Evolutionary conservation across 2,797 vertebrate species (phyloP), one percentile per base, ranked within the genome.

Genomic region (Sphenodon punctatus): DNA sequence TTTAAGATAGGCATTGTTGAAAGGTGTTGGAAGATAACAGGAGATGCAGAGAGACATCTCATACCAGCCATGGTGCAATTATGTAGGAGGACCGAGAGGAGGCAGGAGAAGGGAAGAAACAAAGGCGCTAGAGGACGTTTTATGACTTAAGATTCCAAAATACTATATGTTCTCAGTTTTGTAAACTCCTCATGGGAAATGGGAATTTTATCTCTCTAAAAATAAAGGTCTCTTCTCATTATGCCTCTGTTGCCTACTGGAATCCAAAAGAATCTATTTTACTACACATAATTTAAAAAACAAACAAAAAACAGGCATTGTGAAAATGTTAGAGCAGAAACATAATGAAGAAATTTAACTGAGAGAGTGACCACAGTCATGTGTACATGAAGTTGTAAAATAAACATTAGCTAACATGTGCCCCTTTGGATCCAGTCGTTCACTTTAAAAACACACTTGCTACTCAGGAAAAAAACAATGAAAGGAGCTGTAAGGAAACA

Each of bases 381-480:
- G 34, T 27, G 55, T 56, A 75, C 67, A 78, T 86, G 58, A 80
- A 73, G 5, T 19, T 67, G 59, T 85, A 77, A 91, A 88, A 88
- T 80, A 93, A 94, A 80, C 79, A 81, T 65, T 84, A 72, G 59
- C 79, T 55, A 70, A 66, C 25, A 53, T 23, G 49, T 61, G 87
- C 36, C 85, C 72, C 53, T 92, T 84, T 55, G 25, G 42, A 51
- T 89, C 73, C 66, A 78, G 16, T 65, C 65, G 34, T 70, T 89
- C 4, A 22, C 74, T 89, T 80, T 6, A 75, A 90, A 90, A 90
- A 39, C 19, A 64, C 45, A 16, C 22, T 89, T 27, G 15, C 23
- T 36, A 75, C 83, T 84, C 75, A 48, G 41, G 42, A 78, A 89
- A 76, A 51, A 82, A 93, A 92, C 85, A 93, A 90, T 87, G 72